These are phyloP conservation scores for Agonopterix subpropinquella DNA, from an alignment of 2,888 invertebrate species.

Conservation along the genomic window DNA sequence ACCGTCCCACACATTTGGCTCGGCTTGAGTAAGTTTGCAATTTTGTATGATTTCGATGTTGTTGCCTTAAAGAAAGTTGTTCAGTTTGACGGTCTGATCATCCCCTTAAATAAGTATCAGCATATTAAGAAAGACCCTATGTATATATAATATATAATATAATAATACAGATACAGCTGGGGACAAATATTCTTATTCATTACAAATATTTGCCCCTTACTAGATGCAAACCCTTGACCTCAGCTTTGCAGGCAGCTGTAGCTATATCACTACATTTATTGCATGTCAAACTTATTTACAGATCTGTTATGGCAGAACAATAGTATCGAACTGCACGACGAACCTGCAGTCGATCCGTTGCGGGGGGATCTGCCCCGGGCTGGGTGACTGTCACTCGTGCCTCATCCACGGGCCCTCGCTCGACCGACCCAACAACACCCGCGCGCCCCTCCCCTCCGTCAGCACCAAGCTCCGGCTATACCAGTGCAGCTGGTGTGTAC, in stretches of 20 bases:
- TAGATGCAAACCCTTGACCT: too few species aligned
- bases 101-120: too few species aligned
- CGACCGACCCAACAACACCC: slow-evolving; percentile 43
- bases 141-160: too few species aligned
- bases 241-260: too few species aligned
- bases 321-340: slow-evolving; percentile 92
- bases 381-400: slow-evolving; percentile 94
- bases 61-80: too few species aligned
- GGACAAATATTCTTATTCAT: neutral
- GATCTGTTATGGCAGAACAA: slow-evolving; percentile 89
- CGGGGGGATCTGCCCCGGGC: slow-evolving; percentile 91
- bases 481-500: slow-evolving; percentile 95
- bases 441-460: slow-evolving; percentile 70
- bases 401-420: slow-evolving; percentile 85
- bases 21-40: too few species aligned
- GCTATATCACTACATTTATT: neutral
- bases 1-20: too few species aligned
- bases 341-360: slow-evolving; percentile 92
- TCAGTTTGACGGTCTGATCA: too few species aligned
- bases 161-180: too few species aligned
- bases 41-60: too few species aligned
- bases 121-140: too few species aligned
- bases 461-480: slow-evolving; percentile 86
- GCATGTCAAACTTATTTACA: slow-evolving; percentile 20
- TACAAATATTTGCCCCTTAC: too few species aligned